phyloP scores from a whole-genome alignment of 2,888 invertebrate genomes.

The Heliothis peltigera region DNA sequence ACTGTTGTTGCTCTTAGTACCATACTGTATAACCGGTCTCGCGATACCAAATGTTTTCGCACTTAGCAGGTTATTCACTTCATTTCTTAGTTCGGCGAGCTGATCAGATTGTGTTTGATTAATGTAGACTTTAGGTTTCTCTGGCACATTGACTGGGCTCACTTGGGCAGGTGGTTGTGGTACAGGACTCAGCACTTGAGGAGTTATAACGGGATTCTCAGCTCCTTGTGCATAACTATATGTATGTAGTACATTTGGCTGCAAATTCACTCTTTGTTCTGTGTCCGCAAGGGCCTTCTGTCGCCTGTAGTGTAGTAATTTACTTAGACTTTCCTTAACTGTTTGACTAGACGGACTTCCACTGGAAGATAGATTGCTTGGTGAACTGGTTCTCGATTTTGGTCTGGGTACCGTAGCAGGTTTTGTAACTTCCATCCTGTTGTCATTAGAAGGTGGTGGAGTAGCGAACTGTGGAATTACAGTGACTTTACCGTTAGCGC shows the following conservation, averaged over 20 bases:
- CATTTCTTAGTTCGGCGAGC: conserved; percentile 59
- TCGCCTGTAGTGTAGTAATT: conserved; percentile 76
- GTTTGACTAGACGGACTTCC: conserved; percentile 16
- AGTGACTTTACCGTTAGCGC: conserved; percentile 17
- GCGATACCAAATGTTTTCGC: conserved; percentile 42
- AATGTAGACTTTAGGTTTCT: conserved; percentile 70
- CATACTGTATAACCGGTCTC: conserved; percentile 59
- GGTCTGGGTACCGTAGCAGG: background rate
- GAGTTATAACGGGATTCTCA: conserved; percentile 18
- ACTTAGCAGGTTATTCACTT: conserved; percentile 58
- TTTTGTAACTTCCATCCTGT: conserved; percentile 1
- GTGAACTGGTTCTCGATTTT: conserved; percentile 14
- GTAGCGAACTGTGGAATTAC: conserved; percentile 6
- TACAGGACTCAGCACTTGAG: conserved; percentile 36
- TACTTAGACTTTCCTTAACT: conserved; percentile 74
- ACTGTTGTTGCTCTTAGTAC: conserved; percentile 38
- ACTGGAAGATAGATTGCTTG: conserved; percentile 1
- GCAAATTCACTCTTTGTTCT: conserved; percentile 35
- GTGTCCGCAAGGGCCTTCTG: conserved; percentile 58
- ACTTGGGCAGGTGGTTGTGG: conserved; percentile 34
- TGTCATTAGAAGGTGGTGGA: background rate
- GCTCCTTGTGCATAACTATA: conserved; percentile 17
- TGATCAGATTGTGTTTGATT: conserved; percentile 70
- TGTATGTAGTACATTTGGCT: conserved; percentile 47
- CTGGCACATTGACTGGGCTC: conserved; percentile 59